Base-by-base conservation (phyloP, 1,140 invertebrate species). In the Lepidostoma basale region DNA sequence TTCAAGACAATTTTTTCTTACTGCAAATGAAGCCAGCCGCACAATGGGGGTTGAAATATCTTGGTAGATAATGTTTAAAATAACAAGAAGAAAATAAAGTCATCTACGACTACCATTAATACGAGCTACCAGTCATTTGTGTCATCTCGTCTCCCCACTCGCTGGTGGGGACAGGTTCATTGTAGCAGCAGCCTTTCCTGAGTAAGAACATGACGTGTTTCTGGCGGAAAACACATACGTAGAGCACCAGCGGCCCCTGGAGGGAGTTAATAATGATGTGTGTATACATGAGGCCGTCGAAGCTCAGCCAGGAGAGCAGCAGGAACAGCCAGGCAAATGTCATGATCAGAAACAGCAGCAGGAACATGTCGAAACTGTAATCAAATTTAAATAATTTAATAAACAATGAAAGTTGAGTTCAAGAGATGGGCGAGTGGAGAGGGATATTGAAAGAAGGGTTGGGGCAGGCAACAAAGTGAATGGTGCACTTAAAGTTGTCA, bases 81-180 rank as follows among this genome's bases (percentile, higher is more conserved):
- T n/a, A n/a, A n/a, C n/a, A n/a, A n/a, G n/a, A n/a, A n/a, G n/a
- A n/a, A n/a, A n/a, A n/a, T n/a, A n/a, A n/a, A n/a, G n/a, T n/a
- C n/a, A n/a, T n/a, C n/a, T n/a, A n/a, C n/a, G n/a, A n/a, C n/a
- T n/a, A n/a, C n/a, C n/a, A n/a, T 67, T 47, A 73, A 60, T 73
- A 73, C 76, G 89, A 88, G 64, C 88, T 88, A 20, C 88, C 87
- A 76, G 92, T 91, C 85, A 92, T 92, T 63, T 90, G 89, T 39
- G 89, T 89, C 89, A 93, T 88, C 82, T 94, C 92, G 77, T 94
- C 92, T 3, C 92, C 92, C 91, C 91, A 93, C 74, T 93, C 92
- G 1, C 86, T 88, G 0, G 88, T 84, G 3, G 80, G 82, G 30
- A 86, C 82, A 0, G 89, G 87, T 66, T 88, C 87, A 12, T 85